Conservation (phyloP, 64 coral and sea anemone genomes). For the Montipora sp. region DNA sequence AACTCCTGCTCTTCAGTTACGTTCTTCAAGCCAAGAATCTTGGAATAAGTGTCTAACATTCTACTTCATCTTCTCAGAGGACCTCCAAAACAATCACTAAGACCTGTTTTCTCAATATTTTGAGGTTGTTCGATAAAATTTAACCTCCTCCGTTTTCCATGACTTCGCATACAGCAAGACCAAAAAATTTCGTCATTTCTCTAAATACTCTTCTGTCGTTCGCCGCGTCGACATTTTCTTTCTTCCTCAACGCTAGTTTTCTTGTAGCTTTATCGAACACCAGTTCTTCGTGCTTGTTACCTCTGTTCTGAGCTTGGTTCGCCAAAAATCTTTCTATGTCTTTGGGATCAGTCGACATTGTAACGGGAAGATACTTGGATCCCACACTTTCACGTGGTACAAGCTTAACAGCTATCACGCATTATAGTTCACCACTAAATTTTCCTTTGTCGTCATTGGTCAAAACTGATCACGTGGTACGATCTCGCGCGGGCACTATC, state of each 20-base stretch:
- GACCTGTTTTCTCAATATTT: too few relatives aligned
- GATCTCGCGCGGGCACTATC: too few relatives aligned
- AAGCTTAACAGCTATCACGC: not conserved
- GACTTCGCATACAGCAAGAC: not conserved
- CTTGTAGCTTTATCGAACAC: not conserved
- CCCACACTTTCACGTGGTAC: not conserved
- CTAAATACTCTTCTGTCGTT: not conserved
- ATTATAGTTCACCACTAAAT: too few relatives aligned
- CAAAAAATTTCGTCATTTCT: not conserved
- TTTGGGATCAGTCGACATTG: not conserved
- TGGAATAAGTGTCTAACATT: not conserved
- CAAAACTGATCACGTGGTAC: too few relatives aligned
- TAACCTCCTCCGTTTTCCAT: not conserved
- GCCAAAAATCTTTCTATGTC: not conserved
- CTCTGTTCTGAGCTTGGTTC: not conserved
- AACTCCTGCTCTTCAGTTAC: too few relatives aligned
- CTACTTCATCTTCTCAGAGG: not conserved
- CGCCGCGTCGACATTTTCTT: not conserved
- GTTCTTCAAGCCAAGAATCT: too few relatives aligned
- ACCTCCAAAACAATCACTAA: too few relatives aligned
- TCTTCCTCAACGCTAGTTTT: not conserved
- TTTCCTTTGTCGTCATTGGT: too few relatives aligned
- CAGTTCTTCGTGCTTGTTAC: not conserved
- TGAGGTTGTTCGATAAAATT: not conserved
- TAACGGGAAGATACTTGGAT: not conserved